Percentiles rank a stretch among this genome's conserved stretches.
phyloP scores from a whole-genome alignment of 2,888 invertebrate species.

The Rhynchonema sp. region DNA sequence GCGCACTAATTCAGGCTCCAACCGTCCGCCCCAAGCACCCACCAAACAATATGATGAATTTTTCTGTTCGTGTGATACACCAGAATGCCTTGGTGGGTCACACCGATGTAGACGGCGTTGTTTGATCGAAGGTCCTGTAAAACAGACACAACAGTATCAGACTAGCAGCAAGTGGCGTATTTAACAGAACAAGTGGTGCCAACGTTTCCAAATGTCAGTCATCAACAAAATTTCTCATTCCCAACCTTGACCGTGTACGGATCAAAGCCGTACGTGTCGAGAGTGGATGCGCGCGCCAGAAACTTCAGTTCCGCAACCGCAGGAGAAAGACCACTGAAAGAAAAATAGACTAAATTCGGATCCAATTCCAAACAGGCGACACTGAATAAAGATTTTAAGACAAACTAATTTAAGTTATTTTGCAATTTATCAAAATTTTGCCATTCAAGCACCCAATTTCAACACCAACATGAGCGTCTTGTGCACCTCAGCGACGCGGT shows the following conservation, averaged over 20 bases:
- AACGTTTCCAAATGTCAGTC: too few relatives aligned
- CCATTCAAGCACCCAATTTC: too few relatives aligned
- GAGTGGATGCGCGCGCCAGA: conserved; percentile 64
- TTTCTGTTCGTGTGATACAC: conserved; percentile 81
- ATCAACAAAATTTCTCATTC: not conserved
- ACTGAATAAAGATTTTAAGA: too few relatives aligned
- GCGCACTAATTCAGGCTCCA: too few relatives aligned
- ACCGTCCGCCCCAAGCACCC: conserved; percentile 8
- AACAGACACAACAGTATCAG: too few relatives aligned
- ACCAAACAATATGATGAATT: conserved; percentile 87
- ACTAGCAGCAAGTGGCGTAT: too few relatives aligned
- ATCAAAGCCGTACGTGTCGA: conserved; percentile 92
- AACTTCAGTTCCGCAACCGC: conserved; percentile 72
- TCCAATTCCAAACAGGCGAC: too few relatives aligned
- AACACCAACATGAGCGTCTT: conserved; percentile 45
- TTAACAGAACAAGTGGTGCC: too few relatives aligned
- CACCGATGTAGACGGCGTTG: conserved; percentile 72
- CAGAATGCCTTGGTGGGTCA: conserved; percentile 80
- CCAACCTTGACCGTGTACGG: conserved; percentile 85
- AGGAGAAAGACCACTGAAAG: conserved; percentile 55
- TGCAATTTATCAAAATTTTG: too few relatives aligned
- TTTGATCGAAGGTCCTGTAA: conserved; percentile 63
- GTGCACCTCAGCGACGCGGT: conserved; percentile 76
- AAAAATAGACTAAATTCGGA: too few relatives aligned
- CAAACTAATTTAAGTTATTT: too few relatives aligned